Evolutionary conservation across 2,797 vertebrate genomes (phyloP).

Genomic region (Phataginus tetradactyla): DNA sequence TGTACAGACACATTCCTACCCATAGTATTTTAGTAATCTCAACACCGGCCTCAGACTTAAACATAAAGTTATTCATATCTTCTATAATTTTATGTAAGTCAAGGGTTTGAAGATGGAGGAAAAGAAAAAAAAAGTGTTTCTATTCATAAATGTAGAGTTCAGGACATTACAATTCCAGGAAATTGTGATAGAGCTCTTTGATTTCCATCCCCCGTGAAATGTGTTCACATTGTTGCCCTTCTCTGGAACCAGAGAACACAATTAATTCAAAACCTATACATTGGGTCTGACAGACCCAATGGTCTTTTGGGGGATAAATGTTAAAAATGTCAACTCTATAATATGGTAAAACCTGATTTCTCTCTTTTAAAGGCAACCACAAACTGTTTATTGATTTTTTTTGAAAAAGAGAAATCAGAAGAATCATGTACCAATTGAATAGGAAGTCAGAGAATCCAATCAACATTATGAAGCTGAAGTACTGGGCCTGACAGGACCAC

Average conservation of each 20-base stretch:
- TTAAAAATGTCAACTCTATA: constrained; percentile 71
- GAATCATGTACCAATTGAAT: constrained; percentile 70
- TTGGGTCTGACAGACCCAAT: constrained; percentile 58
- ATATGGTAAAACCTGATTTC: constrained; percentile 67
- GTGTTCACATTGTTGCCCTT: constrained; percentile 54
- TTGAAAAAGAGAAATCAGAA: constrained; percentile 63
- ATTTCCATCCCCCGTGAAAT: constrained; percentile 63
- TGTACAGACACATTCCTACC: neutral
- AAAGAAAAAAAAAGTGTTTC: neutral
- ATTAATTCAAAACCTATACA: constrained; percentile 59
- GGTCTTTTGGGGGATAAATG: constrained; percentile 54
- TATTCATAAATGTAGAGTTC: neutral
- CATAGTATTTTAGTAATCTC: neutral
- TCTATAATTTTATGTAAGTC: neutral
- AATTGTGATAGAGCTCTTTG: constrained; percentile 41
- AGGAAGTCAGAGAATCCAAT: constrained; percentile 75
- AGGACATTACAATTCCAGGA: neutral
- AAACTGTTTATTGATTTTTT: constrained; percentile 78
- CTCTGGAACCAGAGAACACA: constrained; percentile 27
- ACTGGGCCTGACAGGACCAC: constrained; percentile 63
- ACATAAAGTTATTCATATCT: neutral
- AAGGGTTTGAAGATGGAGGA: neutral
- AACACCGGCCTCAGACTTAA: neutral
- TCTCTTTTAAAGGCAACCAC: constrained; percentile 69
- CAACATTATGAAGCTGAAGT: constrained; percentile 72